A percentile compares a stretch with the other conserved stretches of the same genome.
These are phyloP conservation scores for Ochropleura plecta DNA, from an alignment of 2,888 invertebrate genomes.

Conservation along the genomic window DNA sequence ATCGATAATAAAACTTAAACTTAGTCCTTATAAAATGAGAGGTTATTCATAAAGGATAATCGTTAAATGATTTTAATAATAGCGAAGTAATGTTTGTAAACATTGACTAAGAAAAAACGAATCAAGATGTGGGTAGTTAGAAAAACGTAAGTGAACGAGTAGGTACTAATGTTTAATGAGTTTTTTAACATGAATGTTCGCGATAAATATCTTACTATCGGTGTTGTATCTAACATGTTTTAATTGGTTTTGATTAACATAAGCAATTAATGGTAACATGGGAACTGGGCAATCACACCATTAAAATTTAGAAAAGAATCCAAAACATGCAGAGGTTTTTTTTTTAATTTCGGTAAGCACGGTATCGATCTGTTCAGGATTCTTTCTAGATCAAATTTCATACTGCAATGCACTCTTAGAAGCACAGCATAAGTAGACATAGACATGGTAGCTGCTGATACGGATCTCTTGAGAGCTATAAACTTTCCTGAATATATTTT, in stretches of 20 bases:
- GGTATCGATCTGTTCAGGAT: not conserved
- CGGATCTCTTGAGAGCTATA: not conserved
- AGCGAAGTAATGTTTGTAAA: constrained; percentile 36
- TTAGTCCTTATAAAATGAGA: constrained; percentile 16
- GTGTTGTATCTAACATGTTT: constrained; percentile 32
- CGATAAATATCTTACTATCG: constrained; percentile 39
- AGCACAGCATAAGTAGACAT: not conserved
- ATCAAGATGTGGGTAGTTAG: constrained; percentile 19
- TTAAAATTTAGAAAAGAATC: not conserved
- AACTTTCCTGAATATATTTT: too few species aligned
- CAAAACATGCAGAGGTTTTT: not conserved
- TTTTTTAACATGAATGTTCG: constrained; percentile 15
- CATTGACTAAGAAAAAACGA: constrained; percentile 11
- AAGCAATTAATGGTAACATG: constrained; percentile 3
- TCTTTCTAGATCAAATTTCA: not conserved
- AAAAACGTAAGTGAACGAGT: constrained; percentile 24
- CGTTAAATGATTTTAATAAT: not conserved
- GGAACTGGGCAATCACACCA: not conserved
- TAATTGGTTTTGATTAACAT: constrained; percentile 31
- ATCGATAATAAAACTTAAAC: not conserved
- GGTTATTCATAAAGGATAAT: constrained; percentile 12
- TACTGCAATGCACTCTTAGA: not conserved
- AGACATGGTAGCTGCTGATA: not conserved
- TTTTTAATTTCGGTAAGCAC: too few species aligned
- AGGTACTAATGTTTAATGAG: constrained; percentile 19